Base-by-base conservation (phyloP, 2,113 vertebrate species). In the Myotis davidii region DNA sequence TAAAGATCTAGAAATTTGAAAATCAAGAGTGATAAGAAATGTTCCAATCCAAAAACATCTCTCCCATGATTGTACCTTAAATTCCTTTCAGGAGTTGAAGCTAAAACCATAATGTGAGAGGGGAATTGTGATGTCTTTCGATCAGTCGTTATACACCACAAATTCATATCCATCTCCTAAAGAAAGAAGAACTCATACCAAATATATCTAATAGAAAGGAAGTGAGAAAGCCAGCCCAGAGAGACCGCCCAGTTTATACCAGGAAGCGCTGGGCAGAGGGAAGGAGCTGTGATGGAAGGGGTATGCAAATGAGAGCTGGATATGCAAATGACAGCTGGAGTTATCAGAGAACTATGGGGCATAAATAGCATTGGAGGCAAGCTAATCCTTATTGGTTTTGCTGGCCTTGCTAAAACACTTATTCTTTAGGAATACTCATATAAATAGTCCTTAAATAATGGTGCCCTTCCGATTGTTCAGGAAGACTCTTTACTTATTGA, bases 1-100 rank as follows among this genome's bases (percentile, higher is more conserved):
- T 59, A 81, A 90, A 85, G 39, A 94, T 32, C 27, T 90, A 59
- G 37, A 94, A 85, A 70, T 90, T 65, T 48, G 59, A 3, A 86
- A 70, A 82, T 61, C n/a, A 45, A 95, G 85, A 94, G 12, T 65
- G 32, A 25, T 50, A 82, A 88, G 18, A 87, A 87, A 90, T 4
- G 65, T 59, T 16, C 8, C 52, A 78, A 37, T 27, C 23, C 39
- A 32, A 23, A 88, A 91, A 54, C 13, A 52, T 82, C 74, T 61
- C 5, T 82, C 54, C 25, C 16, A 45, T 65, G 32, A n/a, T 29
- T 1, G 10, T 10, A 50, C 13, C 9, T 23, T 52, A 90, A 85
- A 32, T 85, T 79, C 6, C 25, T 54, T 78, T 82, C 52, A n/a
- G 34, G 54, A n/a, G 23, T 23, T 70, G 23, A 88, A 91, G 48